Evolutionary conservation across 2,888 invertebrate genomes (phyloP).

Genomic region (Synergus itoensis): DNA sequence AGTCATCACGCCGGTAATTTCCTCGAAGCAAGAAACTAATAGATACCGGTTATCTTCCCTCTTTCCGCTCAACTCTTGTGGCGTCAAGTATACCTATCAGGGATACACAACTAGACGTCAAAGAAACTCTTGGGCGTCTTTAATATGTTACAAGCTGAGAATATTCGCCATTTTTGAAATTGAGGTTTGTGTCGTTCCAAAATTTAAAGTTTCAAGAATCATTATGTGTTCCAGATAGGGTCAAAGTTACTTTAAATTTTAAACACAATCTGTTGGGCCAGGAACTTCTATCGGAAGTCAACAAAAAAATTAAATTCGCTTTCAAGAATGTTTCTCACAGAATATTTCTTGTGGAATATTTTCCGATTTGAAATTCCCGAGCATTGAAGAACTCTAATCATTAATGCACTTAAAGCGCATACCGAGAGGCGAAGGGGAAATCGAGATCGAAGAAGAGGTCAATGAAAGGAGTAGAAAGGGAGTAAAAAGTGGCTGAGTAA

Average conservation of each 20-base stretch:
- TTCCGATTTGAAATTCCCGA: neutral
- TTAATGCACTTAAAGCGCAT: slow-evolving; percentile 62
- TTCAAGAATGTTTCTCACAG: no score
- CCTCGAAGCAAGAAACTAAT: slow-evolving; percentile 34
- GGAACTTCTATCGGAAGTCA: no score
- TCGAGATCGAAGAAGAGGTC: slow-evolving; percentile 62
- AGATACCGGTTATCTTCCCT: slow-evolving; percentile 20
- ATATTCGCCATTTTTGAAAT: neutral
- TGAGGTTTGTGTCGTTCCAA: no score
- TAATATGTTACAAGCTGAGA: neutral
- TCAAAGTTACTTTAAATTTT: no score
- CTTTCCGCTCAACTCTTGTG: neutral
- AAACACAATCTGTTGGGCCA: no score
- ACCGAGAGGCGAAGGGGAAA: slow-evolving; percentile 52
- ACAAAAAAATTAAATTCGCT: no score
- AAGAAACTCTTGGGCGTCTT: slow-evolving; percentile 10
- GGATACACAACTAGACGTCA: neutral
- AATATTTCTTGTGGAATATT: neutral
- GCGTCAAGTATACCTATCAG: slow-evolving; percentile 8
- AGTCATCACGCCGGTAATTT: slow-evolving; percentile 35
- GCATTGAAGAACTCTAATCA: slow-evolving; percentile 50
- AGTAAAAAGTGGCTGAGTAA: slow-evolving; percentile 62
- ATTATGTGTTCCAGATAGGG: no score
- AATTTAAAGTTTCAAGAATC: no score
- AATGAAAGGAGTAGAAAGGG: slow-evolving; percentile 65